Base-by-base conservation (phyloP, 2,888 invertebrate species). In the Pyrocoelia pectoralis region DNA sequence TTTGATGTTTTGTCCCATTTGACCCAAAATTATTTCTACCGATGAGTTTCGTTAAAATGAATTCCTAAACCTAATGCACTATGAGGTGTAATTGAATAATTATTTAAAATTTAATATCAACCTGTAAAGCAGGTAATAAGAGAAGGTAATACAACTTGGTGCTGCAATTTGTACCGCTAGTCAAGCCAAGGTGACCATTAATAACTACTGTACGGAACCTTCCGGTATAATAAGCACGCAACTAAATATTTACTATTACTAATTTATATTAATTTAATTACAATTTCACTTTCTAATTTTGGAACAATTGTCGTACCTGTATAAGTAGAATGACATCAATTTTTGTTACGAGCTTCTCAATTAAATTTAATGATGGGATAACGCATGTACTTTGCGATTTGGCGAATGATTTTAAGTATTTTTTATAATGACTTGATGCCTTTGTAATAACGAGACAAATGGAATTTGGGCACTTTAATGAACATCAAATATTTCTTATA, bases 81-180 rank as follows among this genome's bases (percentile, higher is more conserved):
- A n/a, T n/a, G n/a, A 33, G 12, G 3, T 50, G 19, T 17, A 43
- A 43, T 17, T 14, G 12, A 14, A 9, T 43, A 43, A 4, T 40
- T 6, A 13, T 40, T 40, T n/a, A 14, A n/a, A 14, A 14, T 43
- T 43, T n/a, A 40, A n/a, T 12, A 40, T 6, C n/a, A 40, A 40
- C 12, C 40, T n/a, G 40, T 12, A 40, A 40, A 5, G 43, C 15
- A 9, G 43, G 54, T 60, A 53, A 60, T 40, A 60, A 53, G 60
- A 60, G 54, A 53, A 49, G 46, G 38, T 60, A 60, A 43, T 53
- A 40, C 19, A 33, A n/a, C 33, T 33, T 18, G 13, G 52, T 53
- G 33, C 51, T 43, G 53, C 49, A 49, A 54, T 60, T 54, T 60
- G 54, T 54, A 60, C 60, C 60, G 60, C 54, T 60, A 60, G 60